Conservation (phyloP, 1,140 invertebrate species). For the Hylyphantes graminicola region DNA sequence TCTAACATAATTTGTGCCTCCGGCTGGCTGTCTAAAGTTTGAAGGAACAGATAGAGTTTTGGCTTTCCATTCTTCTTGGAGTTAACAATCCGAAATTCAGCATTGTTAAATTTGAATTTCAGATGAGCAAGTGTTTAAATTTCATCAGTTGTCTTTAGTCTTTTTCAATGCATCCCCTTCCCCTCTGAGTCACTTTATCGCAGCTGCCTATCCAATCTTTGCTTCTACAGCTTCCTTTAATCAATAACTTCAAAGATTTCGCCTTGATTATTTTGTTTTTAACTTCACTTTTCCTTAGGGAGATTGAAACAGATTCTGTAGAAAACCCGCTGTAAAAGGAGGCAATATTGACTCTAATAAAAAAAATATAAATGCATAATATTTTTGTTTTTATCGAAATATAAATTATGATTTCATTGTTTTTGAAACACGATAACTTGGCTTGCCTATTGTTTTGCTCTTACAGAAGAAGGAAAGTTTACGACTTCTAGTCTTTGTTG, state of each 20-base stretch:
- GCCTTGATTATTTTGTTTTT: conserved; percentile 36
- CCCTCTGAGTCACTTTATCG: conserved; percentile 34
- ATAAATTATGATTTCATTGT: conserved; percentile 47
- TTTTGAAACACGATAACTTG: conserved; percentile 23
- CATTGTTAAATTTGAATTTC: conserved; percentile 57
- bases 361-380: conserved; percentile 42
- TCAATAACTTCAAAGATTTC: conserved; percentile 53
- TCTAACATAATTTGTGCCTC: conserved; percentile 55
- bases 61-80: conserved; percentile 32
- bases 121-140: conserved; percentile 56
- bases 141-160: conserved; percentile 54
- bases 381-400: conserved; percentile 40
- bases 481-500: no score
- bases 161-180: conserved; percentile 37
- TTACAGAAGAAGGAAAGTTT: no score
- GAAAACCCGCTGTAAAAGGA: conserved; percentile 14
- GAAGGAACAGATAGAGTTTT: conserved; percentile 23
- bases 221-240: conserved; percentile 36
- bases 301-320: conserved; percentile 30
- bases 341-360: conserved; percentile 37
- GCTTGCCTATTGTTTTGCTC: background rate
- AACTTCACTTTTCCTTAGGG: conserved; percentile 13
- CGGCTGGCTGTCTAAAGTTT: conserved; percentile 40
- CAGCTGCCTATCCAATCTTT: conserved; percentile 47
- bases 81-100: conserved; percentile 45